A percentile compares a stretch with the other conserved stretches of the same genome.
Conservation (phyloP, 2,888 invertebrate species). For the Caenorhabditis virilis region DNA sequence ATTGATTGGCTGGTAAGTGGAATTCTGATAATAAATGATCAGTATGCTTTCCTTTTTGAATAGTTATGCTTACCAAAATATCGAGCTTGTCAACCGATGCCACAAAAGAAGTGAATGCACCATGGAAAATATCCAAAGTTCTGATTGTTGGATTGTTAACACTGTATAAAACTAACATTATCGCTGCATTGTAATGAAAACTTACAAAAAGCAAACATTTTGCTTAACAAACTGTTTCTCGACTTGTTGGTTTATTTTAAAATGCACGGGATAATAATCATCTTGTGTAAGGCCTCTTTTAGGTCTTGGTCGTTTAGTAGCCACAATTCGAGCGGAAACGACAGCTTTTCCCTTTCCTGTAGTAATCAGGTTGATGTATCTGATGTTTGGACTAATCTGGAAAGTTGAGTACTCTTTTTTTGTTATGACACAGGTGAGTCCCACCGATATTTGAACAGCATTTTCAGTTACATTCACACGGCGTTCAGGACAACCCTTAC, state of each 20-base stretch:
- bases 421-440: neutral
- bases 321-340: conserved; percentile 56
- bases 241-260: conserved; percentile 47
- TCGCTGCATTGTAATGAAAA: no score
- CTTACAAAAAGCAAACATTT: conserved; percentile 58
- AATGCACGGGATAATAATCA: conserved; percentile 55
- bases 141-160: conserved; percentile 46
- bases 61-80: conserved; percentile 9
- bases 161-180: no score
- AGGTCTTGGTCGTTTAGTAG: conserved; percentile 48
- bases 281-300: conserved; percentile 44
- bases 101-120: conserved; percentile 61
- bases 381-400: conserved; percentile 52
- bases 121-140: conserved; percentile 60
- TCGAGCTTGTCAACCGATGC: conserved; percentile 24
- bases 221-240: conserved; percentile 47
- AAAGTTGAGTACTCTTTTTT: conserved; percentile 3
- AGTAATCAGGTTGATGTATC: conserved; percentile 46
- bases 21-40: conserved; percentile 18
- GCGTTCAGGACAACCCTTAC: conserved; percentile 30
- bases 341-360: conserved; percentile 54
- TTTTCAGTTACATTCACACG: conserved; percentile 44
- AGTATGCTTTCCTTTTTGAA: neutral
- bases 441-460: conserved; percentile 44
- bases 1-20: conserved; percentile 17